Percentiles rank a stretch among this genome's conserved stretches.
Conservation (phyloP, 2,113 vertebrate species). For the Sturnira hondurensis region DNA sequence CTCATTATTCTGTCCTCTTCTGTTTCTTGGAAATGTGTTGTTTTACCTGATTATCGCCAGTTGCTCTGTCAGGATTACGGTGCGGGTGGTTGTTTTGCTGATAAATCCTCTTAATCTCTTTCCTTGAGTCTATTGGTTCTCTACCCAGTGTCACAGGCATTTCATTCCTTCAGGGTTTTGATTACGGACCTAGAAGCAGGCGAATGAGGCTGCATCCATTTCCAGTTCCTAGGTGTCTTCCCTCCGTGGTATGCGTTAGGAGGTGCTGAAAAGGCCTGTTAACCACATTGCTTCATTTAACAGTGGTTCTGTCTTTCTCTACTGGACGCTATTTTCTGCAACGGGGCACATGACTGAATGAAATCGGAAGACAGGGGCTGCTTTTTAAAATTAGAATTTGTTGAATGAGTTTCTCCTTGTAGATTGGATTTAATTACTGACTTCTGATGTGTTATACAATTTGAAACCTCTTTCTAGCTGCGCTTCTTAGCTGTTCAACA, state of each 20-base stretch:
- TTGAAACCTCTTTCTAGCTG: not conserved
- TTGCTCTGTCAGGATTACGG: not conserved
- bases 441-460: not conserved
- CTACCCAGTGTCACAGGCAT: not conserved
- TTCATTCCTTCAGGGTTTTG: not conserved
- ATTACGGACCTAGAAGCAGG: conserved; percentile 16
- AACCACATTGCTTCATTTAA: not conserved
- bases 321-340: not conserved
- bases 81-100: not conserved
- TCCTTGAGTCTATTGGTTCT: not conserved
- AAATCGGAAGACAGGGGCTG: not conserved
- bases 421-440: not conserved
- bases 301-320: not conserved
- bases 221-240: not conserved
- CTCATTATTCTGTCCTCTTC: conserved; percentile 18
- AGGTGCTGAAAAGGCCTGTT: not conserved
- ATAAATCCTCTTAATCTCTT: not conserved
- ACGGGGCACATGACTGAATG: not conserved
- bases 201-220: not conserved
- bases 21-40: conserved; percentile 12
- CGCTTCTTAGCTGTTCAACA: not conserved
- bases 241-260: not conserved
- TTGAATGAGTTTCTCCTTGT: not conserved
- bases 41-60: conserved; percentile 35
- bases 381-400: not conserved